Evolutionary conservation across 1,140 invertebrate species (phyloP), one percentile per base, ranked within the genome.

Genomic region (Pogonus chalceus): DNA sequence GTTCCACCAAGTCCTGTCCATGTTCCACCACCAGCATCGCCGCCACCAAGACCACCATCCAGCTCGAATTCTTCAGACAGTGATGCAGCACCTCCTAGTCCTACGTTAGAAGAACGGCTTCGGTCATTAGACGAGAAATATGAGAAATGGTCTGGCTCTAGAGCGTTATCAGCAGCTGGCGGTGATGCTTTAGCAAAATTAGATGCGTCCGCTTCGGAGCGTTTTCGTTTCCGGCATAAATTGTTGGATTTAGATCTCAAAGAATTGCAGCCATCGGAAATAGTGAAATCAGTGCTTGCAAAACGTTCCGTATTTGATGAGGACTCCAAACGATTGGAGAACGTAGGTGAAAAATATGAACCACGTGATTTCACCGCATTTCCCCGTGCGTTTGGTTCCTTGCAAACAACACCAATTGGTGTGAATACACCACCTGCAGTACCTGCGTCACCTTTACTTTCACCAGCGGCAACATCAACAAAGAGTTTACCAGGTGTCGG

Each of bases 291-390:
- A 12, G 79, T 98, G 48, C 74, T 96, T 56, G 88, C 92, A 4
- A 93, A 92, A 65, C 83, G 87, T 49, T 94, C 90, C 50, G 91
- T 97, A 10, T 96, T 97, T 68, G 94, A 98, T 67, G 93, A 96
- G 69, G 94, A 98, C 68, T 85, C 87, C 12, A 92, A 96, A 67
- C 76, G 95, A 9, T 73, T 98, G 18, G 92, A 96, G 69, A 92
- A 92, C 62, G 82, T 89, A 60, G 80, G 83, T 62, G 84, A 92
- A 60, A 90, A 92, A 70, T 90, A 91, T 65, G 88, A 90, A 69
- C 85, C 85, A 23, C 78, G 77, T 53, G 81, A 81, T 52, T 82
- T 80, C 60, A 76, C 69, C 23, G 68, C 71, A 23, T 67, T 66
- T 60, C 62, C 48, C 52, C 60, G 22, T 12, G 18, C 9, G 9